Evolutionary conservation across 2,113 vertebrate species (phyloP).

Genomic region (Silurus glanis): DNA sequence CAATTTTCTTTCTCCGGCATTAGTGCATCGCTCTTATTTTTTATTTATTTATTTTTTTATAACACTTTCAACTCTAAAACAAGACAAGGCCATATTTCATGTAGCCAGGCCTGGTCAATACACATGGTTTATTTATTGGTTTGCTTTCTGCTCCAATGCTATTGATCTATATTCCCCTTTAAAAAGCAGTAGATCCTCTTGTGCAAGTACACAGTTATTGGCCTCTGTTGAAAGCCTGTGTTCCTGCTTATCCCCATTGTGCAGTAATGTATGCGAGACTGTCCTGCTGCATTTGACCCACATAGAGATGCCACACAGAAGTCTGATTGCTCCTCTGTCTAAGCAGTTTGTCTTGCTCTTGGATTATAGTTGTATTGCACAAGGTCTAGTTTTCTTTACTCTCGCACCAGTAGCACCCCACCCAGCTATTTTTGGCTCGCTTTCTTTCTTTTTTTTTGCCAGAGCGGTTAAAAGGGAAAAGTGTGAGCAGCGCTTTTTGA

Average conservation of each 20-base stretch:
- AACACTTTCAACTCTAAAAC: constrained; percentile 61
- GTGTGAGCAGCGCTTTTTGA: constrained; percentile 29
- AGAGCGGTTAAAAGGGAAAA: constrained; percentile 39
- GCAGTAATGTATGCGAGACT: not conserved
- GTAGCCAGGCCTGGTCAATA: not conserved
- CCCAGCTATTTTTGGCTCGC: constrained; percentile 57
- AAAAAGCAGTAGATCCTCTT: not conserved
- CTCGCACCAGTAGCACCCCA: constrained; percentile 54
- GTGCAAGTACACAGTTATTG: not conserved
- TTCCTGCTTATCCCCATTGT: not conserved
- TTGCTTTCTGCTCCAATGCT: constrained; percentile 27
- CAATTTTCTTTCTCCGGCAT: not conserved
- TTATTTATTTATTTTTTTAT: not conserved
- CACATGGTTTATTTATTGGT: constrained; percentile 38
- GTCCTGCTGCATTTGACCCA: constrained; percentile 68
- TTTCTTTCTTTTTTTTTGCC: constrained; percentile 39
- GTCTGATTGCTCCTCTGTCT: constrained; percentile 58
- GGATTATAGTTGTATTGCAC: constrained; percentile 65
- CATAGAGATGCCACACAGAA: constrained; percentile 61
- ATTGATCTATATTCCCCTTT: constrained; percentile 22
- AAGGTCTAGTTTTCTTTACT: constrained; percentile 57
- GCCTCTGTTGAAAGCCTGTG: not conserved
- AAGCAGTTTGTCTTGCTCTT: constrained; percentile 66
- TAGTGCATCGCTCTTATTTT: not conserved
- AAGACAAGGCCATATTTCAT: constrained; percentile 52